Conservation (phyloP, 2,888 invertebrate genomes). For the Mactromeris polynyma region DNA sequence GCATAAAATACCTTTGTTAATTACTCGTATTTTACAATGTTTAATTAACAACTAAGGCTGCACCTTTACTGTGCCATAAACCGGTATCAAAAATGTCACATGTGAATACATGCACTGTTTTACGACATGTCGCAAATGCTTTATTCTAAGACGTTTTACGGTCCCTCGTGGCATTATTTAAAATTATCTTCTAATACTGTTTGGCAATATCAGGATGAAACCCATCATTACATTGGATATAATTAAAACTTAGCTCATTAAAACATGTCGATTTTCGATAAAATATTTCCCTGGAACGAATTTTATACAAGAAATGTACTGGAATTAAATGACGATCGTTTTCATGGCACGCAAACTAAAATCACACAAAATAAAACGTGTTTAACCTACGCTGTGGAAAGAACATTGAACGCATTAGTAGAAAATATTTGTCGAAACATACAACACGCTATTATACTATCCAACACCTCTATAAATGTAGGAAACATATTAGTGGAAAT, state of each 20-base stretch:
- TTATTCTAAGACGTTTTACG: slow-evolving; percentile 20
- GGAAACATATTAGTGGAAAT: not conserved
- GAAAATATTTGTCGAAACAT: not conserved
- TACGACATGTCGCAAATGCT: slow-evolving; percentile 19
- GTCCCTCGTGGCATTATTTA: slow-evolving; percentile 19
- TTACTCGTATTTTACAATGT: not conserved
- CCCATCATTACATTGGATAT: slow-evolving; percentile 16
- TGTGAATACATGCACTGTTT: slow-evolving; percentile 8
- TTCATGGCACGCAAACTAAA: not conserved
- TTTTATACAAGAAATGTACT: not conserved
- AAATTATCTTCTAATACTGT: slow-evolving; percentile 23
- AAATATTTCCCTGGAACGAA: slow-evolving; percentile 17
- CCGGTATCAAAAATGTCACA: slow-evolving; percentile 3
- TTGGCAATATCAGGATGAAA: slow-evolving; percentile 8
- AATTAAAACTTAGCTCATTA: slow-evolving; percentile 23
- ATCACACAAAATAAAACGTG: slow-evolving; percentile 1
- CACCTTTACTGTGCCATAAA: slow-evolving; percentile 13
- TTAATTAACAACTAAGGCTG: not conserved
- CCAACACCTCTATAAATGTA: not conserved
- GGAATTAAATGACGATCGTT: not conserved
- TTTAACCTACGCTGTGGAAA: not conserved
- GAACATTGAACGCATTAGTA: not conserved
- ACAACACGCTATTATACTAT: not conserved
- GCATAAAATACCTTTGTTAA: not conserved
- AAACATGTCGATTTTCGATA: slow-evolving; percentile 23